phyloP scores from a whole-genome alignment of 2,113 vertebrate genomes.

The Chaetodon auriga region DNA sequence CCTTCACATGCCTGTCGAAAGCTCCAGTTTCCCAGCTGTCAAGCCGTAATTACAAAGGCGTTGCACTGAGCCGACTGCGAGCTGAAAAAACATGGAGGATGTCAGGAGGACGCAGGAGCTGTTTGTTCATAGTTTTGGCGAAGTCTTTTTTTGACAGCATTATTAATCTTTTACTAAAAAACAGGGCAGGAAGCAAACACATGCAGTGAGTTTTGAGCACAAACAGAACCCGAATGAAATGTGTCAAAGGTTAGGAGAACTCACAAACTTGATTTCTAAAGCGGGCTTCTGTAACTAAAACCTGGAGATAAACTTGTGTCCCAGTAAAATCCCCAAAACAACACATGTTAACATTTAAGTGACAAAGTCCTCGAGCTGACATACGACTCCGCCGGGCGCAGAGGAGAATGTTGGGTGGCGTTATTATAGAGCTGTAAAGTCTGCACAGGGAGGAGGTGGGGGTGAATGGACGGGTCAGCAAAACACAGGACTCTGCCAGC shows the following conservation, averaged over 20 bases:
- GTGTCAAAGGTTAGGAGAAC: conserved; percentile 9
- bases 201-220: not conserved
- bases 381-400: not conserved
- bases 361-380: not conserved
- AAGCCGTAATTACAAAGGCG: conserved; percentile 50
- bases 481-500: not conserved
- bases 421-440: not conserved
- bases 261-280: not conserved
- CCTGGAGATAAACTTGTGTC: not conserved
- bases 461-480: not conserved
- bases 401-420: not conserved
- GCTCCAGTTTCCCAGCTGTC: conserved; percentile 46
- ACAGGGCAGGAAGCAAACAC: not conserved
- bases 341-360: not conserved
- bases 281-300: not conserved
- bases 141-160: conserved; percentile 26
- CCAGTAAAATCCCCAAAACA: not conserved
- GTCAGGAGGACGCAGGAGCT: conserved; percentile 17
- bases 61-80: conserved; percentile 4
- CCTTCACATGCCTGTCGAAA: conserved; percentile 26
- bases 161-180: conserved; percentile 34
- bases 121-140: conserved; percentile 37
- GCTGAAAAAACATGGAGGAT: conserved; percentile 39
- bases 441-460: not conserved
- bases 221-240: not conserved